phyloP scores from a whole-genome alignment of 2,888 invertebrate species.

The Brachyptera putata region DNA sequence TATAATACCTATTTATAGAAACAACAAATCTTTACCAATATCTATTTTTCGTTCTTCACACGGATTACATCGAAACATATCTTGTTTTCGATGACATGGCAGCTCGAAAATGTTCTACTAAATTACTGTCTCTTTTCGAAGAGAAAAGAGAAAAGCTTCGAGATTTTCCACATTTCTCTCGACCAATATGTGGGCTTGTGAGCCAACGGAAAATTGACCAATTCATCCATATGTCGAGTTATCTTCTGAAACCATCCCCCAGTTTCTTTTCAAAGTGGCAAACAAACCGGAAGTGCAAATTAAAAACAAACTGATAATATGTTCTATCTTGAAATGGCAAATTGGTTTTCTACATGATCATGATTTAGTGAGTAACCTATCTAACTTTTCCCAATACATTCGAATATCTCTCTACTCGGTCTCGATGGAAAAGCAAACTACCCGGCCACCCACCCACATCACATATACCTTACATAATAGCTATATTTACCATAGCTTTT shows the following conservation, averaged over 20 bases:
- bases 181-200: slow-evolving; percentile 13
- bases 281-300: slow-evolving; percentile 6
- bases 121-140: slow-evolving; percentile 13
- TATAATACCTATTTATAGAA: too few relatives aligned
- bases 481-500: slow-evolving; percentile 7
- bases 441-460: too few relatives aligned
- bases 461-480: too few relatives aligned
- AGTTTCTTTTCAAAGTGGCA: slow-evolving; percentile 4
- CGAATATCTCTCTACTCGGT: too few relatives aligned
- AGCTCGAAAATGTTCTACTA: slow-evolving; percentile 15
- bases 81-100: slow-evolving; percentile 20
- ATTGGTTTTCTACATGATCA: background rate
- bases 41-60: slow-evolving; percentile 1
- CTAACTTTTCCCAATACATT: too few relatives aligned
- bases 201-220: slow-evolving; percentile 11
- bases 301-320: slow-evolving; percentile 7
- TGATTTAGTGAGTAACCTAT: too few relatives aligned
- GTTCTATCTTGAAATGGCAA: slow-evolving; percentile 1
- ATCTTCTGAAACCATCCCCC: background rate
- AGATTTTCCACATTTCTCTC: background rate
- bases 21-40: slow-evolving; percentile 5
- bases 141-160: background rate
- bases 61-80: slow-evolving; percentile 14
- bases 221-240: slow-evolving; percentile 6
- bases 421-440: too few relatives aligned